These are phyloP conservation scores for Vanacampus margaritifer DNA, from an alignment of 2,113 vertebrate species.

Conservation along the genomic window DNA sequence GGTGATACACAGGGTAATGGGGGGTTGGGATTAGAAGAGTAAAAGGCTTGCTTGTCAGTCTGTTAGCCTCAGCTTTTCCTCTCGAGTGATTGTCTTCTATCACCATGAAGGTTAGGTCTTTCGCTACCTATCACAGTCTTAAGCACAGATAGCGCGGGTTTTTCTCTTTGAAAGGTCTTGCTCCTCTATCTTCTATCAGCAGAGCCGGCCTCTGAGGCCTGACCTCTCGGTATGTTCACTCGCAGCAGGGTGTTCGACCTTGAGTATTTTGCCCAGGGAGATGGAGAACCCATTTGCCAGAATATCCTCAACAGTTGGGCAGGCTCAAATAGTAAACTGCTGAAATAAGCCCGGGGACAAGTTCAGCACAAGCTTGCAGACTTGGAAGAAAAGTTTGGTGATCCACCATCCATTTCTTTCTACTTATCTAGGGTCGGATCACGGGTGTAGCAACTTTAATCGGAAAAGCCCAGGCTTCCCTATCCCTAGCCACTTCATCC, in stretches of 20 bases:
- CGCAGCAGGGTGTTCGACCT: conserved; percentile 3
- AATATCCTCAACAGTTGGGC: too few species aligned
- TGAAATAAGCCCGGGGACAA: too few species aligned
- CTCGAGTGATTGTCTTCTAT: conserved; percentile 24
- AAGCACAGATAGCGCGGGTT: background rate
- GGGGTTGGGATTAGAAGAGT: conserved; percentile 51
- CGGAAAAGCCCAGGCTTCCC: too few species aligned
- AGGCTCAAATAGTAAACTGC: too few species aligned
- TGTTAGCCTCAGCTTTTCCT: conserved; percentile 37
- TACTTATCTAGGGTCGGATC: too few species aligned
- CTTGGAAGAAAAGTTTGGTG: too few species aligned
- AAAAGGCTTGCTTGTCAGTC: conserved; percentile 31
- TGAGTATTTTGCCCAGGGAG: too few species aligned
- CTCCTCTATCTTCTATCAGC: conserved; percentile 33
- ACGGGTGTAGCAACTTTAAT: too few species aligned
- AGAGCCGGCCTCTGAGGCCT: conserved; percentile 14
- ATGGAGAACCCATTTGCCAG: too few species aligned
- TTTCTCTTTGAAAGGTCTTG: conserved; percentile 11
- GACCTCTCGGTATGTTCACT: conserved; percentile 22
- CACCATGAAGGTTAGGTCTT: conserved; percentile 32
- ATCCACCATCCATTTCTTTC: too few species aligned
- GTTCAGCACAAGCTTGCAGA: too few species aligned
- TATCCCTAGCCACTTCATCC: too few species aligned
- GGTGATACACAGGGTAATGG: conserved; percentile 3
- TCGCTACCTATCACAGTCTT: conserved; percentile 28